phyloP scores from a whole-genome alignment of 1,140 invertebrate genomes.

The Diprion similis region DNA sequence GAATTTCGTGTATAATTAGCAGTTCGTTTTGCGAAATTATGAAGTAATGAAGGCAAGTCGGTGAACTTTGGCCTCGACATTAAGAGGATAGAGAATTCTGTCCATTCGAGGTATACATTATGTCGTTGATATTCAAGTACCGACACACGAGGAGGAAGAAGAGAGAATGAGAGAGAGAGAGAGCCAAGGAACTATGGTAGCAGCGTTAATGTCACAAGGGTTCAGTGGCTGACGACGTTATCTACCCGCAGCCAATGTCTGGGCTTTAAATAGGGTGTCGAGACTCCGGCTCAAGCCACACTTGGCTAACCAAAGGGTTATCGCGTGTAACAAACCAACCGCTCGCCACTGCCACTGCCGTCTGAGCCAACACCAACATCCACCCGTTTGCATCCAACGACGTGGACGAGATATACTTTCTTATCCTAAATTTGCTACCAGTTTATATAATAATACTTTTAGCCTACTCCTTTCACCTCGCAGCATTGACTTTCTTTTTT shows the following conservation, averaged over 20 bases:
- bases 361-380: neutral
- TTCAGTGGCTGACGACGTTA: conserved; percentile 31
- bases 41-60: neutral
- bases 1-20: no score
- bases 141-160: conserved; percentile 29
- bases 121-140: conserved; percentile 47
- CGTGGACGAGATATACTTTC: neutral
- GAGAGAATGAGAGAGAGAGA: no score
- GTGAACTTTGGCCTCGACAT: conserved; percentile 11
- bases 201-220: conserved; percentile 42
- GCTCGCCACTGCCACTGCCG: neutral
- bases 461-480: no score
- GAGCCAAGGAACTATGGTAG: conserved; percentile 21
- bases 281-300: conserved; percentile 2
- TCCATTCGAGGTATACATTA: conserved; percentile 3
- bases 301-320: conserved; percentile 13
- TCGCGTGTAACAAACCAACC: conserved; percentile 6
- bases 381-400: neutral
- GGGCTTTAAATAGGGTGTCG: conserved; percentile 18
- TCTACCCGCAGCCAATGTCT: conserved; percentile 29
- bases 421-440: no score
- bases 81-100: neutral
- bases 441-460: no score
- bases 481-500: no score
- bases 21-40: no score